Evolutionary conservation across 2,888 invertebrate species (phyloP).

Genomic region (Drosophila mulleri): DNA sequence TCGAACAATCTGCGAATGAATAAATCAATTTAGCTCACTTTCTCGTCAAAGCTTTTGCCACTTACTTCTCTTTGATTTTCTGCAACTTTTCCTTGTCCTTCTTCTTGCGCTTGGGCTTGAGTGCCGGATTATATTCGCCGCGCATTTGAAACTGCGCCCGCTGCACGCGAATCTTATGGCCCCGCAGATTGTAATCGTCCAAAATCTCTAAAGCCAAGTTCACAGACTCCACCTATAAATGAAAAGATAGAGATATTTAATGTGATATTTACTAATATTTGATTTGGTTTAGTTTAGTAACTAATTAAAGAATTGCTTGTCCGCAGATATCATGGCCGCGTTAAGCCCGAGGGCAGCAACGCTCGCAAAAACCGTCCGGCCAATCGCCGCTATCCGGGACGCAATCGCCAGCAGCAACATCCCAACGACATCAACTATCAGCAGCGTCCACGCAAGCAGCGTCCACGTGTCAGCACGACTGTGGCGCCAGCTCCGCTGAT

Average conservation of each 20-base stretch:
- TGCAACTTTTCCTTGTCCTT: slow-evolving; percentile 96
- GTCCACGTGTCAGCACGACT: slow-evolving; percentile 45
- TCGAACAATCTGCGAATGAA: slow-evolving; percentile 90
- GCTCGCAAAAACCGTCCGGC: slow-evolving; percentile 30
- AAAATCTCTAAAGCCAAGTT: slow-evolving; percentile 95
- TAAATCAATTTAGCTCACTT: background rate
- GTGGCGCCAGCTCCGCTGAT: slow-evolving; percentile 26
- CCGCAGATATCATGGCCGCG: slow-evolving; percentile 76
- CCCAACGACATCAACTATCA: slow-evolving; percentile 72
- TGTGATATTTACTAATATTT: background rate
- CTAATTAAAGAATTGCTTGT: background rate
- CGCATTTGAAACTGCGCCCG: slow-evolving; percentile 97
- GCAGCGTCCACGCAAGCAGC: slow-evolving; percentile 51
- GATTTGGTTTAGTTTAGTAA: background rate
- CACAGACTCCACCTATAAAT: slow-evolving; percentile 93
- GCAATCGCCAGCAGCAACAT: slow-evolving; percentile 43
- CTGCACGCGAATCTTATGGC: slow-evolving; percentile 94
- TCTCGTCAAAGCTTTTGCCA: background rate
- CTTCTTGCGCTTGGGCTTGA: slow-evolving; percentile 95
- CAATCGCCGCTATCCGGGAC: slow-evolving; percentile 43
- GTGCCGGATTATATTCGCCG: slow-evolving; percentile 95
- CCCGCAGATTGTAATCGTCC: slow-evolving; percentile 93
- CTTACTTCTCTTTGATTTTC: slow-evolving; percentile 94
- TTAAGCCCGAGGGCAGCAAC: slow-evolving; percentile 78
- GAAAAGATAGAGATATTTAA: background rate